phyloP scores from a whole-genome alignment of 1,140 invertebrate genomes.

The Latrodectus geometricus region DNA sequence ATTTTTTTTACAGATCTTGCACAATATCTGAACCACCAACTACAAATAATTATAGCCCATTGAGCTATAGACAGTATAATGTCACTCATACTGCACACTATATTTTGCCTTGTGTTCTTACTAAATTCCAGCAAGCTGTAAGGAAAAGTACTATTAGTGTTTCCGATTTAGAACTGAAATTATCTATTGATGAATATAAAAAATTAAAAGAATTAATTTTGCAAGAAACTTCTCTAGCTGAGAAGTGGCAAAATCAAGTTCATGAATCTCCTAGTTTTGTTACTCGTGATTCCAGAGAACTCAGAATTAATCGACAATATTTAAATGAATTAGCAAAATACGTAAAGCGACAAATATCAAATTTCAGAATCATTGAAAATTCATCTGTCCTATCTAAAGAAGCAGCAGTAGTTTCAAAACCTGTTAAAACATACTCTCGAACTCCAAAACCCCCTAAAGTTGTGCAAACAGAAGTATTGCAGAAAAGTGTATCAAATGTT shows the following conservation, averaged over 20 bases:
- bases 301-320: conserved; percentile 20
- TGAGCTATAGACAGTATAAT: conserved; percentile 34
- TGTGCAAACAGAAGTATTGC: background rate
- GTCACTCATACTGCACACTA: background rate
- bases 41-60: conserved; percentile 12
- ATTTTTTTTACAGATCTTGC: background rate
- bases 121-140: conserved; percentile 9
- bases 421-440: background rate
- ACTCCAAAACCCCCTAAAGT: background rate
- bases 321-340: conserved; percentile 15
- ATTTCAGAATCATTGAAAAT: background rate
- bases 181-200: conserved; percentile 15
- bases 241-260: conserved; percentile 19
- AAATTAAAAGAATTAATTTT: conserved; percentile 31
- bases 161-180: background rate
- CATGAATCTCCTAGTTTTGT: background rate
- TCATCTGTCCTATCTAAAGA: background rate
- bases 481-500: background rate
- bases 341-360: background rate
- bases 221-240: background rate
- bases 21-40: background rate
- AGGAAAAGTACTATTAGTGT: background rate
- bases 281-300: background rate
- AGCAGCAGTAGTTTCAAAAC: background rate
- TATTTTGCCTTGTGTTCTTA: conserved; percentile 3